Conservation (phyloP, 2,113 vertebrate genomes). For the Marcusenius ussheri region DNA sequence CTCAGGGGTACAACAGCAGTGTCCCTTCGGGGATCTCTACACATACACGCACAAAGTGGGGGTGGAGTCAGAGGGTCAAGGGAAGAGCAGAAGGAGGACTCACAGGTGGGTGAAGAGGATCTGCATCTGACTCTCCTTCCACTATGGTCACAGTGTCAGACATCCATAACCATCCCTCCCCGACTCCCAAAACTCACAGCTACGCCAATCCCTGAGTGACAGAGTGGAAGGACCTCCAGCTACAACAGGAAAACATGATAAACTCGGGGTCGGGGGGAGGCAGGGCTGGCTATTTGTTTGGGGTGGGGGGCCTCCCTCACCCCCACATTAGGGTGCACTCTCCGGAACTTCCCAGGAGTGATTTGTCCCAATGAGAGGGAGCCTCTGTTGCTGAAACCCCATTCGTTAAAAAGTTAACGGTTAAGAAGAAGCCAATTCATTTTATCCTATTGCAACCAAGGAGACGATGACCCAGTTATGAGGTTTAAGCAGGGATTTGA, state of each 20-base stretch:
- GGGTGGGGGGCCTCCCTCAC: background rate
- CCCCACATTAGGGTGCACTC: background rate
- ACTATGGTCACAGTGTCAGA: background rate
- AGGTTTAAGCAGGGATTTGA: slow-evolving; percentile 72
- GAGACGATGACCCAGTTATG: slow-evolving; percentile 67
- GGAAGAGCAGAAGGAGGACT: background rate
- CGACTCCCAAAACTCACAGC: background rate
- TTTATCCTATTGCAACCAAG: slow-evolving; percentile 34
- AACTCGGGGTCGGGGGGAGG: too few species aligned
- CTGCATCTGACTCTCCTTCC: background rate
- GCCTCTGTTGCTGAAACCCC: slow-evolving; percentile 25
- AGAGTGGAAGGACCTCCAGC: background rate
- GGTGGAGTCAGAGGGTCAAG: background rate
- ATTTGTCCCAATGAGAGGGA: background rate
- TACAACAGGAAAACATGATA: background rate
- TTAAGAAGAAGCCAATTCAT: slow-evolving; percentile 37
- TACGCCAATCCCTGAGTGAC: background rate
- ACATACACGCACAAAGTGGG: background rate
- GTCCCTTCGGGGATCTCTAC: background rate
- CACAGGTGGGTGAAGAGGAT: background rate
- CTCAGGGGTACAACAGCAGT: background rate
- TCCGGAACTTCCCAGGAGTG: background rate
- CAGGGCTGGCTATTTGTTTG: background rate
- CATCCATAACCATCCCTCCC: background rate
- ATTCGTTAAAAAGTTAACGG: slow-evolving; percentile 37